These are phyloP conservation scores for Chaetophractus vellerosus DNA, from an alignment of 2,797 vertebrate species.

Conservation along the genomic window DNA sequence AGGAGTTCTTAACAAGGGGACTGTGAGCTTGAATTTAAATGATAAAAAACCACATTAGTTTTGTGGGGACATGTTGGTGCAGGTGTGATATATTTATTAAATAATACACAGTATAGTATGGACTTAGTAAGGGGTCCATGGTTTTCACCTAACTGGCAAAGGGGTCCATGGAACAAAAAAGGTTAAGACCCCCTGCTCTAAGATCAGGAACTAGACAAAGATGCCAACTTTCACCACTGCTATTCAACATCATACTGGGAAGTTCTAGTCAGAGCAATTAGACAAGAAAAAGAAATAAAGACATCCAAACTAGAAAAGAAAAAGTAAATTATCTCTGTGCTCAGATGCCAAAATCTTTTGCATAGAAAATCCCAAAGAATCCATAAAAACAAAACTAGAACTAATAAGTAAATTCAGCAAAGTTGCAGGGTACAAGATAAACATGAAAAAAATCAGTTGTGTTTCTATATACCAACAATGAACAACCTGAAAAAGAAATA, in stretches of 20 bases:
- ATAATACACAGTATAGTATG: too few relatives aligned
- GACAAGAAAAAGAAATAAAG: too few relatives aligned
- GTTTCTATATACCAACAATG: slow-evolving; percentile 5
- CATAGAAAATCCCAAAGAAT: neutral
- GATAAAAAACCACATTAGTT: too few relatives aligned
- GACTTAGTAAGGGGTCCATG: too few relatives aligned
- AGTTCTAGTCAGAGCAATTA: neutral
- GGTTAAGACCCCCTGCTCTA: too few relatives aligned
- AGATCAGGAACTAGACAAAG: neutral
- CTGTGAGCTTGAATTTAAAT: too few relatives aligned
- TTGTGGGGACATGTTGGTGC: too few relatives aligned
- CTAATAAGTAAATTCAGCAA: slow-evolving; percentile 4
- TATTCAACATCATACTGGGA: neutral
- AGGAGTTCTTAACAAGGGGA: too few relatives aligned
- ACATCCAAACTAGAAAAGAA: neutral
- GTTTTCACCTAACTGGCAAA: too few relatives aligned
- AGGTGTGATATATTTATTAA: too few relatives aligned
- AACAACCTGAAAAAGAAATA: slow-evolving; percentile 27
- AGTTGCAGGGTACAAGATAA: slow-evolving; percentile 9
- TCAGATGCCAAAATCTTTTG: neutral
- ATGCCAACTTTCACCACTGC: neutral
- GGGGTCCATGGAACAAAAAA: too few relatives aligned
- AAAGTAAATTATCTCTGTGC: neutral
- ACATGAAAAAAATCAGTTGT: neutral
- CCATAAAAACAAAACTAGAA: neutral